phyloP scores from a whole-genome alignment of 2,797 vertebrate species.

The Chromobotia macracanthus region DNA sequence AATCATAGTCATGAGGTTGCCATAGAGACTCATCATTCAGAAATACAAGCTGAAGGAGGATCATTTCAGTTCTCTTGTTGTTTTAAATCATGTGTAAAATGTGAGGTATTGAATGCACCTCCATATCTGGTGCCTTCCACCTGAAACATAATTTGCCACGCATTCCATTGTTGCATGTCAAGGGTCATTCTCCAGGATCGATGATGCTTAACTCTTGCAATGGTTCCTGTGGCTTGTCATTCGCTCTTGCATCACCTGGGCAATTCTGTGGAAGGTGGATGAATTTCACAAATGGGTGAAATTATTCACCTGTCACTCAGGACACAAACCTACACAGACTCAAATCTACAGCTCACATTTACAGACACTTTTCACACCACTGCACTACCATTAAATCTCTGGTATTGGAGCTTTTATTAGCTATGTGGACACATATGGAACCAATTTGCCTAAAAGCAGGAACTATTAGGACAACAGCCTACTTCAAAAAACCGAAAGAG shows the following conservation, averaged over 20 bases:
- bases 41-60: too few relatives aligned
- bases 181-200: not conserved
- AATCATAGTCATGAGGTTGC: too few relatives aligned
- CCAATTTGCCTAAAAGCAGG: conserved; percentile 26
- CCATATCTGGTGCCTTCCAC: too few relatives aligned
- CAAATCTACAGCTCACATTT: not conserved
- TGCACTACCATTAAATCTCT: not conserved
- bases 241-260: not conserved
- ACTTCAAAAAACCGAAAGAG: not conserved
- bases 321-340: not conserved
- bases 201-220: too few relatives aligned
- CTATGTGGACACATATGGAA: conserved; percentile 24
- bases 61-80: too few relatives aligned
- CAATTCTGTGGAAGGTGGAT: not conserved
- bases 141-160: too few relatives aligned
- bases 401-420: conserved; percentile 2
- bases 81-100: too few relatives aligned
- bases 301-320: not conserved
- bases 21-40: too few relatives aligned
- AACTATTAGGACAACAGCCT: not conserved
- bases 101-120: too few relatives aligned
- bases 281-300: not conserved
- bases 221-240: not conserved
- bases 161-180: too few relatives aligned
- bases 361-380: not conserved